A percentile compares a stretch with the other conserved stretches of the same genome.
Evolutionary conservation across 1,140 invertebrate genomes (phyloP).

Genomic region (Philopotamus ludificatus): DNA sequence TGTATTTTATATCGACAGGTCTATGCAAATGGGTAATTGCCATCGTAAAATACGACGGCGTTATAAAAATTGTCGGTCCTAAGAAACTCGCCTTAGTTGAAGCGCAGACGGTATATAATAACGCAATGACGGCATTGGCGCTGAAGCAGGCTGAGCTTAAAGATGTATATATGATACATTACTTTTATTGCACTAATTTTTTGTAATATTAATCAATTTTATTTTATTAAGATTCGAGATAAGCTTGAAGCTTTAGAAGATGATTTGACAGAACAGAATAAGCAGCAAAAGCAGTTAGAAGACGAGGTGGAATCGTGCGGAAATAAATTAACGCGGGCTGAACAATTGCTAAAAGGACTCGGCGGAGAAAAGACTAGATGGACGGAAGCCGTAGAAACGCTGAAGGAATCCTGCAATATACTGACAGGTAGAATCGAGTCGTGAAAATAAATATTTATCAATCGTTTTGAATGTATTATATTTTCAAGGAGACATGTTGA

Average conservation of each 20-base stretch:
- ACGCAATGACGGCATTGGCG: constrained; percentile 67
- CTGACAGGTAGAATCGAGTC: constrained; percentile 51
- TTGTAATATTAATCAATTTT: not conserved
- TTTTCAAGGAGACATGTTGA: constrained; percentile 75
- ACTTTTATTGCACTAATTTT: constrained; percentile 3
- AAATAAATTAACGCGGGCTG: constrained; percentile 86
- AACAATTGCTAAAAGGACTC: constrained; percentile 86
- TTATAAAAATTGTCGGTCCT: constrained; percentile 84
- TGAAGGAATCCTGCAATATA: constrained; percentile 69
- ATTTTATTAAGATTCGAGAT: constrained; percentile 49
- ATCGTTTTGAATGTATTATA: constrained; percentile 36
- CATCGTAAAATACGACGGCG: constrained; percentile 90
- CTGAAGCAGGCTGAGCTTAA: constrained; percentile 75
- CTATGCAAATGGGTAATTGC: constrained; percentile 91
- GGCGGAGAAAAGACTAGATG: constrained; percentile 82
- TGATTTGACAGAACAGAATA: constrained; percentile 62
- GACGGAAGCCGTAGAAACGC: constrained; percentile 71
- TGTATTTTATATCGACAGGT: constrained; percentile 46
- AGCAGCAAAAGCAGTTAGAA: constrained; percentile 67
- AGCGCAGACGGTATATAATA: constrained; percentile 71
- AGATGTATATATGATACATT: constrained; percentile 52
- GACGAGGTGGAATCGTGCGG: constrained; percentile 83
- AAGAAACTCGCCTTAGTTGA: constrained; percentile 77
- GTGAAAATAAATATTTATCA: constrained; percentile 28
- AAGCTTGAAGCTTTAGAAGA: constrained; percentile 62